Evolutionary conservation across 1,140 invertebrate genomes (phyloP).

Genomic region (Meteorus sp.): DNA sequence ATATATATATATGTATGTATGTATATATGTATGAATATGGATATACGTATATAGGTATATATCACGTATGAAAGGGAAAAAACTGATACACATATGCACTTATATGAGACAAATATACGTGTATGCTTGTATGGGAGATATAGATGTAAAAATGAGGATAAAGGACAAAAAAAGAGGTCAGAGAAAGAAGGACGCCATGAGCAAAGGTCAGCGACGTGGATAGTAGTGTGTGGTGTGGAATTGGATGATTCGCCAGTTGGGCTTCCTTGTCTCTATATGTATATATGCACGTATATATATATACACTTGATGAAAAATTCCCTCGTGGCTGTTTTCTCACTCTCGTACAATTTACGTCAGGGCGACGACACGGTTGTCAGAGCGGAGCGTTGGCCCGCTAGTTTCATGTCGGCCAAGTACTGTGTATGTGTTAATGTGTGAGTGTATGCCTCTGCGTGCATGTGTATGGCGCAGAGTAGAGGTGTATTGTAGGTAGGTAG

Average conservation of each 20-base stretch:
- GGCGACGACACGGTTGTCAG: slow-evolving; percentile 39
- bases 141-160: background rate
- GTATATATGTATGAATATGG: too few species aligned
- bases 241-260: background rate
- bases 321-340: slow-evolving; percentile 13
- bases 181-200: slow-evolving; percentile 15
- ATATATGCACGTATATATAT: too few species aligned
- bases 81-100: too few species aligned
- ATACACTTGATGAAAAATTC: slow-evolving; percentile 4
- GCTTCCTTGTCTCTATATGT: background rate
- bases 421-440: too few species aligned
- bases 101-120: too few species aligned
- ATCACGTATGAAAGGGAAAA: too few species aligned
- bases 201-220: slow-evolving; percentile 14
- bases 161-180: slow-evolving; percentile 15
- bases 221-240: background rate
- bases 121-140: too few species aligned
- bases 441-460: too few species aligned
- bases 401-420: slow-evolving; percentile 41
- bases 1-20: too few species aligned
- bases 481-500: too few species aligned
- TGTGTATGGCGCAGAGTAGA: too few species aligned
- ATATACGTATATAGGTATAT: too few species aligned
- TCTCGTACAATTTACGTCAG: slow-evolving; percentile 28
- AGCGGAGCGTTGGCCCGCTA: slow-evolving; percentile 39